Base-by-base conservation (phyloP, 1,140 invertebrate genomes). In the Danaus plexippus region DNA sequence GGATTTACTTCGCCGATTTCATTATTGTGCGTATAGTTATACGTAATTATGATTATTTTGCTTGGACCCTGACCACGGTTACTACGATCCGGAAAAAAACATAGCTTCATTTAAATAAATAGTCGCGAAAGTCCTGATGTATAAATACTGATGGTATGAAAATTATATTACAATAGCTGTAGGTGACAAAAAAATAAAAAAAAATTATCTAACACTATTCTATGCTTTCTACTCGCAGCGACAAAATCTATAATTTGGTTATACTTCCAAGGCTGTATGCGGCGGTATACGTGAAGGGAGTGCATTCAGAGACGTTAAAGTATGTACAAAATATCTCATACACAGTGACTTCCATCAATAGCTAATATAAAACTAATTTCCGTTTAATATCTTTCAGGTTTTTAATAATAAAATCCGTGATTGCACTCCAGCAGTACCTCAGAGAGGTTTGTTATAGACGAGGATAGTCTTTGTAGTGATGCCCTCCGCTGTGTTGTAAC, bases 381-480 rank as follows among this genome's bases (percentile, higher is more conserved):
- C 45, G 11, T 47, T 47, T n/a, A 5, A 15, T 6, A 8, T n/a
- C 11, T 44, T 54, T 45, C 40, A 12, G 40, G n/a, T 52, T 43
- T 10, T 5, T 11, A 43, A 11, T 46, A 4, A 53, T 45, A 53
- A 9, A 32, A 12, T 15, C 11, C 22, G 71, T 73, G 74, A 82
- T 73, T 80, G 80, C 80, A 84, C 74, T 57, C 73, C 59, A 63
- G 66, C 54, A 58, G 67, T 87, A 87, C 83, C 83, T 87, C 83
- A 59, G 81, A 61, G 67, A 86, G 79, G 72, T 85, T 86, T 75
- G 78, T 86, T 58, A 86, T 81, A 68, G 83, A 85, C 68, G 73
- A 75, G 64, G 80, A 83, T 49, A 85, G 78, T 51, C 77, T 75
- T 63, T 86, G 83, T 67, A 86, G 76, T 48, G 81, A 86, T 53